A percentile compares a stretch with the other conserved stretches of the same genome.
These are phyloP conservation scores for Drosophila malerkotliana DNA, from an alignment of 1,140 invertebrate genomes.

Conservation along the genomic window DNA sequence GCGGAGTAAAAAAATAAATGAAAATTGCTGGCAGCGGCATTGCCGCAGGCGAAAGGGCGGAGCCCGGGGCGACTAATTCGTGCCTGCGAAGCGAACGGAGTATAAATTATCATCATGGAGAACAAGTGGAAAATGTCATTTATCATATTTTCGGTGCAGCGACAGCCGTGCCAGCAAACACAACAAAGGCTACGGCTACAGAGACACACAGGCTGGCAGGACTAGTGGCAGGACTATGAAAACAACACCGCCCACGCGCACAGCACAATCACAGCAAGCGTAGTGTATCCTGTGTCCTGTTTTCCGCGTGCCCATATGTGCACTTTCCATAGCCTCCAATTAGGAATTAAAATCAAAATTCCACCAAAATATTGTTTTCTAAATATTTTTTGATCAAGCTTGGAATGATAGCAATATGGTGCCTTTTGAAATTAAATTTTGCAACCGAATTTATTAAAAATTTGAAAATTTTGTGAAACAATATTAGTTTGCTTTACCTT, in stretches of 20 bases:
- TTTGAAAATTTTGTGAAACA: not conserved
- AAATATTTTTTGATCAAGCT: not conserved
- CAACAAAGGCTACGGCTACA: not conserved
- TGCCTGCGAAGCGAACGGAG: constrained; percentile 65
- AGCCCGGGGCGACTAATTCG: constrained; percentile 61
- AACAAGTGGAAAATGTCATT: constrained; percentile 82
- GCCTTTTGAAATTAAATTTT: not conserved
- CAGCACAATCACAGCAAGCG: constrained; percentile 18
- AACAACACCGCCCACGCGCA: constrained; percentile 11
- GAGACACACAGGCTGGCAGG: constrained; percentile 20
- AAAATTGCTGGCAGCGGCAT: constrained; percentile 67
- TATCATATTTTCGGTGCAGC: constrained; percentile 77
- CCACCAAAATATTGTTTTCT: not conserved
- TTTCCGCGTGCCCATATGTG: constrained; percentile 19
- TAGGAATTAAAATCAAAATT: constrained; percentile 4
- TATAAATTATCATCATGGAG: constrained; percentile 82
- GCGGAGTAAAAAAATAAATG: constrained; percentile 59
- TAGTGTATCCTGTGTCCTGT: constrained; percentile 6
- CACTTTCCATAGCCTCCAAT: not conserved
- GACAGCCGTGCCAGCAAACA: constrained; percentile 49
- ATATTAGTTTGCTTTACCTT: no score
- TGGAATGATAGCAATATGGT: not conserved
- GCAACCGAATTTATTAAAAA: not conserved
- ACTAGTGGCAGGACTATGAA: constrained; percentile 23
- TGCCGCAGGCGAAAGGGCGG: constrained; percentile 39